These are phyloP conservation scores for Lindbergichthys nudifrons DNA, from an alignment of 2,797 vertebrate genomes.

Conservation along the genomic window DNA sequence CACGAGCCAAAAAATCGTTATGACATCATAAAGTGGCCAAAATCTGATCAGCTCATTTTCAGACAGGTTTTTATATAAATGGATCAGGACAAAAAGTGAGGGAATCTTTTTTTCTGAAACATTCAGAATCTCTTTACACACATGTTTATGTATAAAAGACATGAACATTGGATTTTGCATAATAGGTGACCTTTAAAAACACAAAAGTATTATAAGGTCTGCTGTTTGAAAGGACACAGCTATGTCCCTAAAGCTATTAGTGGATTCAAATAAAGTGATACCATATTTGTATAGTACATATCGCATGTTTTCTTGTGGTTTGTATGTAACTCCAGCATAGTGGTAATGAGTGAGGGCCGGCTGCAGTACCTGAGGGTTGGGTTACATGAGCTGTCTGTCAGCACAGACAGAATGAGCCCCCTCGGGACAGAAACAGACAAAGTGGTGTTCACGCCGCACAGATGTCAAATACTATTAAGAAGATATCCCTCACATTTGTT, in stretches of 20 bases:
- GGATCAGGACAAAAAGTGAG: no score
- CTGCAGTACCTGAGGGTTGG: slow-evolving; percentile 49
- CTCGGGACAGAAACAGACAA: slow-evolving; percentile 48
- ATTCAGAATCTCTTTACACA: no score
- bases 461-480: slow-evolving; percentile 53
- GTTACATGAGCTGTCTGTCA: slow-evolving; percentile 70
- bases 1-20: no score
- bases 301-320: slow-evolving; percentile 11
- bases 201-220: slow-evolving; percentile 11
- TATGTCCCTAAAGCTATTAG: slow-evolving; percentile 1
- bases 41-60: no score
- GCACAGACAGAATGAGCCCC: slow-evolving; percentile 48
- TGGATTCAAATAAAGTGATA: slow-evolving; percentile 11
- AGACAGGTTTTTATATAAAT: no score
- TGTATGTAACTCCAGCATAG: slow-evolving; percentile 14
- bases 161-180: no score
- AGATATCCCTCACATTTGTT: slow-evolving; percentile 55
- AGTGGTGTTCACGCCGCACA: slow-evolving; percentile 54
- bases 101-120: no score
- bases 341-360: slow-evolving; percentile 42
- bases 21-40: no score
- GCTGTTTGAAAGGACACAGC: slow-evolving; percentile 10
- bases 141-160: no score
- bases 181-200: no score
- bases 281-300: slow-evolving; percentile 17